These are phyloP conservation scores for Equus quagga DNA, from an alignment of 2,113 vertebrate species.

Conservation along the genomic window DNA sequence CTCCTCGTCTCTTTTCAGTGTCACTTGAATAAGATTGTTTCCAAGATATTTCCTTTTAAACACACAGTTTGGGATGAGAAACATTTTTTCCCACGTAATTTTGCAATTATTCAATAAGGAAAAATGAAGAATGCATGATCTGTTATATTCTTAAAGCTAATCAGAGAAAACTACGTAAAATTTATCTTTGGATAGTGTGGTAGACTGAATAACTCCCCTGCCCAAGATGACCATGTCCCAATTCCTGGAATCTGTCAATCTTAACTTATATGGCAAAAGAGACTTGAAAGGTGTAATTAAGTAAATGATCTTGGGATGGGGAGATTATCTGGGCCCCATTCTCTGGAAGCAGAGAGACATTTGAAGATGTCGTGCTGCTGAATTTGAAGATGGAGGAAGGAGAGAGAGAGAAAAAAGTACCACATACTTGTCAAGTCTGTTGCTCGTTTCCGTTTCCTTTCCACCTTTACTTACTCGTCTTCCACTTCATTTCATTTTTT, in stretches of 20 bases:
- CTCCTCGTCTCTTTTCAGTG: not conserved
- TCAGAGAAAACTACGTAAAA: not conserved
- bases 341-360: not conserved
- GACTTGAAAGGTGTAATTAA: not conserved
- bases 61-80: not conserved
- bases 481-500: not conserved
- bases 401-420: not conserved
- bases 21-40: not conserved
- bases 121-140: not conserved
- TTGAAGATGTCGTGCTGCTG: not conserved
- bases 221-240: not conserved
- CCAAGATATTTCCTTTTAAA: slow-evolving; percentile 34
- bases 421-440: not conserved
- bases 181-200: not conserved
- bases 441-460: not conserved
- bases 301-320: not conserved
- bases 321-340: not conserved
- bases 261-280: not conserved
- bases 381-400: not conserved
- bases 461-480: not conserved
- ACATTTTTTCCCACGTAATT: not conserved
- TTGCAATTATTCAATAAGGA: not conserved
- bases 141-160: not conserved
- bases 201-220: not conserved
- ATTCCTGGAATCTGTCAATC: not conserved